Conservation (phyloP, 2,888 invertebrate genomes). For the Baccha elongata region DNA sequence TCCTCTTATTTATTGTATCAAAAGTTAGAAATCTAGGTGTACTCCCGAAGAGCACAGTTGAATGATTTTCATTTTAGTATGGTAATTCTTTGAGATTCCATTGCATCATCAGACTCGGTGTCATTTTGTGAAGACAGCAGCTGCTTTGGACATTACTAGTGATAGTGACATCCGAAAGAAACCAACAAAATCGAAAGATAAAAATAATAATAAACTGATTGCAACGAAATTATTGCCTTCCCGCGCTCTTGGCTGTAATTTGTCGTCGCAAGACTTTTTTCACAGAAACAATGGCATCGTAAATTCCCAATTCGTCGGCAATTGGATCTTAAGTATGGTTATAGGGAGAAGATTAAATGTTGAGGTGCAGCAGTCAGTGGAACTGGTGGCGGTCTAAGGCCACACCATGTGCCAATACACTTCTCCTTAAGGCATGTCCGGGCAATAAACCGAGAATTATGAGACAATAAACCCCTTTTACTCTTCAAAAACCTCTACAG, state of each 20-base stretch:
- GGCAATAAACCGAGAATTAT: constrained; percentile 72
- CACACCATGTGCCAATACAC: constrained; percentile 61
- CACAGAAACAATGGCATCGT: constrained; percentile 62
- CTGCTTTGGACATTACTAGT: constrained; percentile 49
- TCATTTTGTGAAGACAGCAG: constrained; percentile 46
- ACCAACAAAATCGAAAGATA: constrained; percentile 21
- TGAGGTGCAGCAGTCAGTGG: constrained; percentile 32
- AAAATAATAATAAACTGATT: constrained; percentile 16
- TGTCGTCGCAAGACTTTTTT: constrained; percentile 60
- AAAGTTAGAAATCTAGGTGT: constrained; percentile 62
- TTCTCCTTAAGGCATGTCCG: constrained; percentile 69
- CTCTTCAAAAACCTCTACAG: constrained; percentile 32
- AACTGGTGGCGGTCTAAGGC: constrained; percentile 18
- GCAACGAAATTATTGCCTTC: constrained; percentile 25
- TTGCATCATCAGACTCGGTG: constrained; percentile 61
- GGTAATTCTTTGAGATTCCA: constrained; percentile 27
- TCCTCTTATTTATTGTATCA: constrained; percentile 69
- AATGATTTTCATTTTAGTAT: constrained; percentile 40
- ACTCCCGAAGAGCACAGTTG: constrained; percentile 27
- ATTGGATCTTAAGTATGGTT: constrained; percentile 31
- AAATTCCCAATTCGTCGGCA: constrained; percentile 68
- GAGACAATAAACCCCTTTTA: constrained; percentile 70
- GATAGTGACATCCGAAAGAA: constrained; percentile 44
- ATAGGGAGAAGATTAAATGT: constrained; percentile 18
- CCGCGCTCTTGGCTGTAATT: constrained; percentile 48